Conservation (phyloP, 2,113 vertebrate species). For the Galbula dea region DNA sequence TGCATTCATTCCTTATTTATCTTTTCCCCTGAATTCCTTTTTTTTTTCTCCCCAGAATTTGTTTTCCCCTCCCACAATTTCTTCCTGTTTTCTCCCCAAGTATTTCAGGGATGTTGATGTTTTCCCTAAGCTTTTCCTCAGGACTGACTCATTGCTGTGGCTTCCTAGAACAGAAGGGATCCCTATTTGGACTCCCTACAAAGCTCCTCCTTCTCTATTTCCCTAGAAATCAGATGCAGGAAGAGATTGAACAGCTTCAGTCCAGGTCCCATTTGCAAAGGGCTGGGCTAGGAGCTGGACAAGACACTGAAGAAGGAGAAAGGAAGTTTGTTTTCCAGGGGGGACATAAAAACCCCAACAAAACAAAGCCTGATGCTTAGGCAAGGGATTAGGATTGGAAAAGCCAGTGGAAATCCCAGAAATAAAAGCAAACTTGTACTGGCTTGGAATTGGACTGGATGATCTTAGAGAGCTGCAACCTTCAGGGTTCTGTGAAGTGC, state of each 20-base stretch:
- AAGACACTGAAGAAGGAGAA: not conserved
- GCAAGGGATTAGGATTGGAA: not conserved
- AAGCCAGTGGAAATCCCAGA: slow-evolving; percentile 36
- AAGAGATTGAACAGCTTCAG: slow-evolving; percentile 51
- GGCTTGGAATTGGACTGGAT: too few relatives aligned
- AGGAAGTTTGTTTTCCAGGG: not conserved
- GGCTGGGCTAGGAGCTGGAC: not conserved
- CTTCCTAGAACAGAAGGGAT: slow-evolving; percentile 50
- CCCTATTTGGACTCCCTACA: slow-evolving; percentile 46
- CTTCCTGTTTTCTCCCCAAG: not conserved
- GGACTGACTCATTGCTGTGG: slow-evolving; percentile 44
- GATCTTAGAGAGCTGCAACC: too few relatives aligned
- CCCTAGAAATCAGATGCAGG: slow-evolving; percentile 42
- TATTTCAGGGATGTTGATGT: not conserved
- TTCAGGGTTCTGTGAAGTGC: too few relatives aligned
- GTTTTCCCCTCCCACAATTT: too few relatives aligned
- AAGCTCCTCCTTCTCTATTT: slow-evolving; percentile 46
- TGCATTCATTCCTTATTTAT: too few relatives aligned
- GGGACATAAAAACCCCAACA: too few relatives aligned
- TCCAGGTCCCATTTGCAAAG: slow-evolving; percentile 9
- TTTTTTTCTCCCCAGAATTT: too few relatives aligned
- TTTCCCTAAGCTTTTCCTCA: slow-evolving; percentile 26
- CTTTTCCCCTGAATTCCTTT: too few relatives aligned
- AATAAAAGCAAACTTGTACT: slow-evolving; percentile 17
- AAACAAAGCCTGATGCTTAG: not conserved